These are phyloP conservation scores for Heterotis niloticus DNA, from an alignment of 2,113 vertebrate genomes.

Conservation along the genomic window DNA sequence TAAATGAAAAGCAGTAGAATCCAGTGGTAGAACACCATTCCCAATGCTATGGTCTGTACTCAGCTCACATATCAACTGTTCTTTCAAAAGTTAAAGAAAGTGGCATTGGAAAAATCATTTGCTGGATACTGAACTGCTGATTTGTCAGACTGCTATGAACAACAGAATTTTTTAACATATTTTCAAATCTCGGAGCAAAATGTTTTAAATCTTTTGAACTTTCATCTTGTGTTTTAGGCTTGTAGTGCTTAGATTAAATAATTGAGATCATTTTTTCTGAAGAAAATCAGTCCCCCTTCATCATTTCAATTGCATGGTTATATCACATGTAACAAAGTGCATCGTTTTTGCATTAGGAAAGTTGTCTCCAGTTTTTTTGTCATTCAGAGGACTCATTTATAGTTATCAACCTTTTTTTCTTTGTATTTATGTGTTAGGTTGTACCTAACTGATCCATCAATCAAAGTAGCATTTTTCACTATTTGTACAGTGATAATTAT, in stretches of 20 bases:
- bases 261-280: background rate
- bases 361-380: constrained; percentile 5
- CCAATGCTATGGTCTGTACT: too few species aligned
- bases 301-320: background rate
- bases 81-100: too few species aligned
- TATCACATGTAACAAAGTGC: background rate
- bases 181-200: too few species aligned
- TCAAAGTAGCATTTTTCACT: constrained; percentile 20
- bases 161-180: too few species aligned
- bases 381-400: constrained; percentile 19
- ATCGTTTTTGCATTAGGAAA: too few species aligned
- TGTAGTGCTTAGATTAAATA: background rate
- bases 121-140: too few species aligned
- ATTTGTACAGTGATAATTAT: constrained; percentile 30
- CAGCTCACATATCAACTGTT: too few species aligned
- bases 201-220: background rate
- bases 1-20: too few species aligned
- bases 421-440: constrained; percentile 13
- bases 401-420: constrained; percentile 12
- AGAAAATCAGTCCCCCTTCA: background rate
- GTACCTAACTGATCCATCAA: background rate
- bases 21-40: too few species aligned
- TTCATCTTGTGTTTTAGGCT: background rate
- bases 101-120: too few species aligned
- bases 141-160: too few species aligned